Conservation (phyloP, 2,888 invertebrate species). For the Scaptomyza polygonia region DNA sequence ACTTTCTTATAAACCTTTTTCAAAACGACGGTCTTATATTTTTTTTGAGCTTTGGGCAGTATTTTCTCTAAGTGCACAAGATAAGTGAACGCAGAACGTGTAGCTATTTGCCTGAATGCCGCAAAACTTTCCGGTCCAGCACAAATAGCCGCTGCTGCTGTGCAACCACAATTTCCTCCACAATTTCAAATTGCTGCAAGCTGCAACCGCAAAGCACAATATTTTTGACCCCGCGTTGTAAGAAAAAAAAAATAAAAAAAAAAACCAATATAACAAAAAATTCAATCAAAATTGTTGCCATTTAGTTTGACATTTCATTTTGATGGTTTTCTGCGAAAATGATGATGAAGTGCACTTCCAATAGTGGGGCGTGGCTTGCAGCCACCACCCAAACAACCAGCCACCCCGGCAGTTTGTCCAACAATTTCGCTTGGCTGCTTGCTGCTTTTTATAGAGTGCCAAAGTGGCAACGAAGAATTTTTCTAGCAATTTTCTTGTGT, state of each 20-base stretch:
- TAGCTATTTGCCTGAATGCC: constrained; percentile 51
- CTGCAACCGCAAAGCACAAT: constrained; percentile 33
- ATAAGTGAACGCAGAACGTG: constrained; percentile 55
- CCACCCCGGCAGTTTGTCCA: constrained; percentile 19
- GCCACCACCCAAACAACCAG: constrained; percentile 1
- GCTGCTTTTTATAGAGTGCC: constrained; percentile 70
- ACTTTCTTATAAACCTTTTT: too few species aligned
- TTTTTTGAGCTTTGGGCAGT: background rate
- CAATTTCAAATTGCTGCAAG: constrained; percentile 19
- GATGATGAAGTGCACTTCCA: constrained; percentile 70
- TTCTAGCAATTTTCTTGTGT: constrained; percentile 24
- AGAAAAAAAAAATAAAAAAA: background rate
- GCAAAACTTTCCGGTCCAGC: constrained; percentile 52
- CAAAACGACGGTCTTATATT: too few species aligned
- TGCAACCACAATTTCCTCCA: constrained; percentile 13
- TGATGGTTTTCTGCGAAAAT: constrained; percentile 66
- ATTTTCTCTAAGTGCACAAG: constrained; percentile 4
- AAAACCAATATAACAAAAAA: constrained; percentile 47
- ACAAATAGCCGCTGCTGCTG: too few species aligned
- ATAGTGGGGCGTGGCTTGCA: constrained; percentile 47
- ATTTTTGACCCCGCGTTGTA: constrained; percentile 8
- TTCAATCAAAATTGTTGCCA: constrained; percentile 81
- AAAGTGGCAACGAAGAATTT: constrained; percentile 60
- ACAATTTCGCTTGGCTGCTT: constrained; percentile 42
- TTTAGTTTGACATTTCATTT: constrained; percentile 79